These are phyloP conservation scores for Subacronicta megacephala DNA, from an alignment of 2,888 invertebrate genomes.

Conservation along the genomic window DNA sequence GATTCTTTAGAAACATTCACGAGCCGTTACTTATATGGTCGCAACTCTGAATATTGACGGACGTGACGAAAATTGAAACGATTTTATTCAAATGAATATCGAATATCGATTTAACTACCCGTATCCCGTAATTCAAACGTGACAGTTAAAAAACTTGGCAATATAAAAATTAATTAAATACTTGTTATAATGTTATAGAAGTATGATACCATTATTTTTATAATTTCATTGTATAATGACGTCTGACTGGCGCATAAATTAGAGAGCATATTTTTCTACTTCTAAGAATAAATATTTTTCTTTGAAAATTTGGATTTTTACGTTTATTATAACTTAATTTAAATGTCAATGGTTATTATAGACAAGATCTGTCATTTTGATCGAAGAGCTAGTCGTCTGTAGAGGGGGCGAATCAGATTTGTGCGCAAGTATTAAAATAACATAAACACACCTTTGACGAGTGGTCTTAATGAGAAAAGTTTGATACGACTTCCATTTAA, in stretches of 20 bases:
- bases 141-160: conserved; percentile 5
- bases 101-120: conserved; percentile 51
- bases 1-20: conserved; percentile 72
- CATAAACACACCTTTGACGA: conserved; percentile 87
- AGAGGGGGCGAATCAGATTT: conserved; percentile 72
- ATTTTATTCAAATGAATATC: conserved; percentile 64
- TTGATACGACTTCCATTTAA: conserved; percentile 87
- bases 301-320: conserved; percentile 4
- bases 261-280: too few relatives aligned
- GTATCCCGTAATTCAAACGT: conserved; percentile 21
- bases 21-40: conserved; percentile 76
- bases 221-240: too few relatives aligned
- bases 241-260: too few relatives aligned
- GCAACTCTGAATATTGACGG: conserved; percentile 70
- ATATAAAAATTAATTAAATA: conserved; percentile 3
- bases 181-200: too few relatives aligned
- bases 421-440: conserved; percentile 84
- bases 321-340: not conserved
- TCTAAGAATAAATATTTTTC: not conserved
- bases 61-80: conserved; percentile 77
- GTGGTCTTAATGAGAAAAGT: conserved; percentile 89
- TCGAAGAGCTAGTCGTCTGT: conserved; percentile 44
- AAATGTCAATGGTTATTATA: not conserved
- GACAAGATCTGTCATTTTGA: conserved; percentile 4
- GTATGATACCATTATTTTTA: too few relatives aligned